Conservation (phyloP, 2,888 invertebrate species). For the Panzeria rudis region DNA sequence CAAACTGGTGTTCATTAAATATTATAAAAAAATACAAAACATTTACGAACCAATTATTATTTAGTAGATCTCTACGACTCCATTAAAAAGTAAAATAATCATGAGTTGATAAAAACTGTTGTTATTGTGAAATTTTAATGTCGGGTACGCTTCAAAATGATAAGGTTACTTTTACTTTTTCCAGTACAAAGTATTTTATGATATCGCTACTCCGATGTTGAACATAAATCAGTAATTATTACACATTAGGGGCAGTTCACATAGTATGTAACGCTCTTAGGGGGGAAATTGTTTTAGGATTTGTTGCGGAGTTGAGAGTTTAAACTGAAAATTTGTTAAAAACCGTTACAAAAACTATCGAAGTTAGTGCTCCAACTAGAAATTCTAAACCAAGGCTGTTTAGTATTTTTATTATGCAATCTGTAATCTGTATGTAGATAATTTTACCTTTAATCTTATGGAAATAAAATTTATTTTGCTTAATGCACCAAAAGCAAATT, state of each 20-base stretch:
- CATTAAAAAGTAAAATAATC: background rate
- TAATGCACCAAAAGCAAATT: background rate
- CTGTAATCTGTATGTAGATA: too few relatives aligned
- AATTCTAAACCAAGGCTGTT: too few relatives aligned
- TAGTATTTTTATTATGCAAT: background rate
- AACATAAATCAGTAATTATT: background rate
- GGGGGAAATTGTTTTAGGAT: too few relatives aligned
- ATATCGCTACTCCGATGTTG: background rate
- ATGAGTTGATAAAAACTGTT: background rate
- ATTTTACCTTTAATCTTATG: background rate
- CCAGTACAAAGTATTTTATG: background rate
- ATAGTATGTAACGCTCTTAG: too few relatives aligned
- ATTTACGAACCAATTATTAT: background rate
- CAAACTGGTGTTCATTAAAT: background rate
- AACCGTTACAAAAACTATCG: too few relatives aligned
- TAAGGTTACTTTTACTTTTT: conserved; percentile 6
- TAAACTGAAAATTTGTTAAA: too few relatives aligned
- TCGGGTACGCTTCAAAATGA: background rate
- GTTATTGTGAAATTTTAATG: background rate
- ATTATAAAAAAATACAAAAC: background rate
- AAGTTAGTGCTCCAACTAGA: too few relatives aligned
- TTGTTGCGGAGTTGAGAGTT: too few relatives aligned
- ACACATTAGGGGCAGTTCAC: too few relatives aligned
- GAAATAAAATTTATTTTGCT: background rate
- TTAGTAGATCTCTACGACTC: background rate